Conservation (phyloP, 2,113 vertebrate species). For the Trichechus manatus region DNA sequence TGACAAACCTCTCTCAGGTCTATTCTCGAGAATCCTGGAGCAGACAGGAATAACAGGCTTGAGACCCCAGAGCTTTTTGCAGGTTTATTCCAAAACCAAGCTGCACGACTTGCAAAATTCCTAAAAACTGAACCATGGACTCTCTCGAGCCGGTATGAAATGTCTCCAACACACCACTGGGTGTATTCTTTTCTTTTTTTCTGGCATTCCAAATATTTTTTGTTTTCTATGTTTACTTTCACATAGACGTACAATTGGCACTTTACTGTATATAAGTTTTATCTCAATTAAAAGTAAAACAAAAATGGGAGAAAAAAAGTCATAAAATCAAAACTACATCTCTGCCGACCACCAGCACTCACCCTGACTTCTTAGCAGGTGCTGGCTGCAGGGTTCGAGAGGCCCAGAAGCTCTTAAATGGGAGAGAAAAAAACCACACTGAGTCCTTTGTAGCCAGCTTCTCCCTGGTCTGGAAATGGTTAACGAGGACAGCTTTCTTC, state of each 20-base stretch:
- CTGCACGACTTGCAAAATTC: background rate
- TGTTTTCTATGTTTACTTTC: background rate
- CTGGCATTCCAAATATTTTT: background rate
- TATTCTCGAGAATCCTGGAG: background rate
- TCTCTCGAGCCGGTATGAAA: background rate
- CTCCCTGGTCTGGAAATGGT: constrained; percentile 76
- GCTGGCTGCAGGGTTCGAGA: background rate
- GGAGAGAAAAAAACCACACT: background rate
- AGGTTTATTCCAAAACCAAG: background rate
- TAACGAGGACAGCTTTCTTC: constrained; percentile 55
- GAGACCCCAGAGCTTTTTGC: background rate
- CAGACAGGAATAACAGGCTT: accelerated
- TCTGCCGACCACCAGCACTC: accelerated
- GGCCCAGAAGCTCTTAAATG: background rate
- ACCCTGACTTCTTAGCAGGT: background rate
- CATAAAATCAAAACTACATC: accelerated
- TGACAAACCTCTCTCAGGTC: background rate
- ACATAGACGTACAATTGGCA: background rate
- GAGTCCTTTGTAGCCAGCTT: background rate
- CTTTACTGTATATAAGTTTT: background rate
- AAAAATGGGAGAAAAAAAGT: background rate
- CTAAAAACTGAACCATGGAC: background rate
- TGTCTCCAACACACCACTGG: background rate
- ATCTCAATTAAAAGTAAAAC: background rate
- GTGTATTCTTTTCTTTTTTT: background rate